phyloP scores from a whole-genome alignment of 2,888 invertebrate genomes.

The Cheilosia soror region DNA sequence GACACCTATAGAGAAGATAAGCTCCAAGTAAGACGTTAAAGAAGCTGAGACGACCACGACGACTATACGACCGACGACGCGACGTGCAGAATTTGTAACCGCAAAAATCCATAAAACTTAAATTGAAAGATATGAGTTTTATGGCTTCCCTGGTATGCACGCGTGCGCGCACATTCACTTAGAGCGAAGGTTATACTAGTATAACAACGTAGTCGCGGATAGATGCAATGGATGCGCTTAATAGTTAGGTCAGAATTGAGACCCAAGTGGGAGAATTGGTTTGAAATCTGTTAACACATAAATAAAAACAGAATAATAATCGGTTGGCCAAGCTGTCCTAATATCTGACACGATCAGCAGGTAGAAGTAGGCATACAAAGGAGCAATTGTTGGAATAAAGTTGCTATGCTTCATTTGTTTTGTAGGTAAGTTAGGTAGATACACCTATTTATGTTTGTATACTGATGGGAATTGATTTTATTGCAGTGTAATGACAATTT shows the following conservation, averaged over 20 bases:
- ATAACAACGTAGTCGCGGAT: conserved; percentile 3
- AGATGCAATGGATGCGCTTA: conserved; percentile 56
- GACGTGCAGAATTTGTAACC: conserved; percentile 64
- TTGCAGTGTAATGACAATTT: too few relatives aligned
- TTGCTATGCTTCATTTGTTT: too few relatives aligned
- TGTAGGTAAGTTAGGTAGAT: too few relatives aligned
- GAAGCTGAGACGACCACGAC: conserved; percentile 51
- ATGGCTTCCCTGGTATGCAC: conserved; percentile 65
- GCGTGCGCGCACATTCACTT: conserved; percentile 59
- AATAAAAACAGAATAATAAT: conserved; percentile 70
- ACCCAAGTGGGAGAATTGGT: conserved; percentile 58
- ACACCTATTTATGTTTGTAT: too few relatives aligned
- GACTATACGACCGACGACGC: conserved; percentile 22
- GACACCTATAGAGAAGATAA: conserved; percentile 68
- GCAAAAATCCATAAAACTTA: conserved; percentile 73
- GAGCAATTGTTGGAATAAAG: too few relatives aligned
- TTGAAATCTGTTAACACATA: conserved; percentile 70
- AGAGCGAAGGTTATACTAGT: conserved; percentile 10
- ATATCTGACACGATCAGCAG: conserved; percentile 64
- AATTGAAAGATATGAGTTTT: conserved; percentile 75
- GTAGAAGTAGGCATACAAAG: conserved; percentile 7
- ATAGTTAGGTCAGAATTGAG: conserved; percentile 73
- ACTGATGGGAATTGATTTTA: too few relatives aligned
- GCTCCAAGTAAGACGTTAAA: conserved; percentile 69
- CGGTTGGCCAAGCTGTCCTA: conserved; percentile 59